phyloP scores from a whole-genome alignment of 2,888 invertebrate species.

The Coleophora deauratella region DNA sequence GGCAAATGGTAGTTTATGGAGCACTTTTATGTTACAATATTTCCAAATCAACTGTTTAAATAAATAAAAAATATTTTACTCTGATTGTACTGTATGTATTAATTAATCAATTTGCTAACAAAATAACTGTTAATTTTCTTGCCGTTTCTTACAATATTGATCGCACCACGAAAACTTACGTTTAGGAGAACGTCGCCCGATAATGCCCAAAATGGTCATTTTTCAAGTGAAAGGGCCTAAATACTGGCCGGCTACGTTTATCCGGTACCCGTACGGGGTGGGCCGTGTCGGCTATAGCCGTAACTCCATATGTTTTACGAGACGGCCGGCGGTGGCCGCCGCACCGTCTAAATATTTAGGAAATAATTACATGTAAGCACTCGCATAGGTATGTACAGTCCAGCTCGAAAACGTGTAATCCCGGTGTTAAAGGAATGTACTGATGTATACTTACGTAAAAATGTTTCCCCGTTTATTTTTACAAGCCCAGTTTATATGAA shows the following conservation, averaged over 20 bases:
- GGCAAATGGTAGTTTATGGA: no score
- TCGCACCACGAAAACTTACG: no score
- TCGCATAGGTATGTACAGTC: conserved; percentile 16
- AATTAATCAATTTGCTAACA: no score
- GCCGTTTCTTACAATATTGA: no score
- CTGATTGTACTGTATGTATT: no score
- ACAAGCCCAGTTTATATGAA: conserved; percentile 1
- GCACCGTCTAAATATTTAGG: conserved; percentile 49
- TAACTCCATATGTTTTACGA: conserved; percentile 49
- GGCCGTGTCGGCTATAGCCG: conserved; percentile 18
- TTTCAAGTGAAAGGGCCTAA: no score
- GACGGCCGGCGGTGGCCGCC: conserved; percentile 24
- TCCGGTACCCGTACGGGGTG: conserved; percentile 23
- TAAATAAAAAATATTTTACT: no score
- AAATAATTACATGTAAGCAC: conserved; percentile 45
- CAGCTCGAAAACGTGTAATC: conserved; percentile 1
- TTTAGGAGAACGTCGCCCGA: no score
- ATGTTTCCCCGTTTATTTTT: conserved; percentile 9
- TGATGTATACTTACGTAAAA: neutral
- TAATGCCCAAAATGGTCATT: no score
- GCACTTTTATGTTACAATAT: no score
- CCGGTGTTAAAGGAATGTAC: neutral
- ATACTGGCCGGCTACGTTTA: conserved; percentile 7
- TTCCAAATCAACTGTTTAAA: no score
- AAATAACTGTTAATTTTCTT: no score